These are phyloP conservation scores for Eudorcas thomsonii DNA, from an alignment of 2,113 vertebrate species.

Conservation along the genomic window DNA sequence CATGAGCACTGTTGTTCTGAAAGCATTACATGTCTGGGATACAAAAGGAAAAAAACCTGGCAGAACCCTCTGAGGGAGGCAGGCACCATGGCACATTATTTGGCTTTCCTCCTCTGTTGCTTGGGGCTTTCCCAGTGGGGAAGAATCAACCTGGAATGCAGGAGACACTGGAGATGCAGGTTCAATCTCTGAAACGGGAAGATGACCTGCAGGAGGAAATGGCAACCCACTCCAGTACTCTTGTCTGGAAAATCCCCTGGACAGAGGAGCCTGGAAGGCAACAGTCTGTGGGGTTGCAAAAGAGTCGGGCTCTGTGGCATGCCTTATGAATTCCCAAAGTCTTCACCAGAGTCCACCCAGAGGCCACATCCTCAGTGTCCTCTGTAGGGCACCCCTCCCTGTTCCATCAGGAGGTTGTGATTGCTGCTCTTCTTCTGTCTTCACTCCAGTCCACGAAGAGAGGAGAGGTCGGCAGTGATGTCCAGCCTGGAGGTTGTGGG, in stretches of 20 bases:
- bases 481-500: background rate
- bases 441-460: background rate
- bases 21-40: background rate
- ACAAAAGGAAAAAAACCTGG: background rate
- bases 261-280: background rate
- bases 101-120: background rate
- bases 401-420: background rate
- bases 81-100: background rate
- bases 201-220: background rate
- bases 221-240: background rate
- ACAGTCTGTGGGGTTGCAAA: rapidly evolving
- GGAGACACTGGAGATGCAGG: background rate
- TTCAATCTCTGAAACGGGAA: rapidly evolving
- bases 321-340: background rate
- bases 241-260: background rate
- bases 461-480: background rate
- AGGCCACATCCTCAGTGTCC: background rate
- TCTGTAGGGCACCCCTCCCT: background rate
- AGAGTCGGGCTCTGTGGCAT: background rate
- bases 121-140: background rate
- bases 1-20: background rate
- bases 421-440: background rate
- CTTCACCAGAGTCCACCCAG: background rate
- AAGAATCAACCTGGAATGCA: background rate
- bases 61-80: background rate